Evolutionary conservation across 2,113 vertebrate species (phyloP).

Genomic region (Ia io): DNA sequence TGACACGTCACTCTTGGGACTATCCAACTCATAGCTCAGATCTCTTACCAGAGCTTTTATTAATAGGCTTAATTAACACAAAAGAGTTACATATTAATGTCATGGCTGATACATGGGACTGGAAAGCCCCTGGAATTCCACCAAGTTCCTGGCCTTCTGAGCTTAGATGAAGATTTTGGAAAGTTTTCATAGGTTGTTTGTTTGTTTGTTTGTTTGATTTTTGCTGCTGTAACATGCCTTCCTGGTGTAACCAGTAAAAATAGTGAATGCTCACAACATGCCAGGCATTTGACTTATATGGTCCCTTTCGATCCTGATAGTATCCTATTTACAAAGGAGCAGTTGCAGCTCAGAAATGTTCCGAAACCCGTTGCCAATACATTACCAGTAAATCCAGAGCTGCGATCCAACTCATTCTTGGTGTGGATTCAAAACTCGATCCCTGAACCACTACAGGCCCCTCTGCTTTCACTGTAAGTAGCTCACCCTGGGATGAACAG

Average conservation of each 20-base stretch:
- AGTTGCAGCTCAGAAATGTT: neutral
- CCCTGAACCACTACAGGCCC: neutral
- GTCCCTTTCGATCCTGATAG: neutral
- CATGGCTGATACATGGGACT: neutral
- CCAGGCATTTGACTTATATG: neutral
- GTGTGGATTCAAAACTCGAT: neutral
- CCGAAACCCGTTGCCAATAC: neutral
- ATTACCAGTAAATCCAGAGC: neutral
- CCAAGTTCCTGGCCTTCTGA: neutral
- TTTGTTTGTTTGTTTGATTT: neutral
- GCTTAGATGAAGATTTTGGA: neutral
- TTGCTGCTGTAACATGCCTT: neutral
- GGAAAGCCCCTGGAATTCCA: constrained; percentile 48
- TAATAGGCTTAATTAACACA: neutral
- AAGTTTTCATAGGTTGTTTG: neutral
- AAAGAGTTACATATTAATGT: neutral
- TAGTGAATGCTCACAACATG: neutral
- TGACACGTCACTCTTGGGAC: neutral
- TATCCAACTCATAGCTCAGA: neutral
- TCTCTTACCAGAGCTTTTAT: neutral
- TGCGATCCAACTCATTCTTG: neutral
- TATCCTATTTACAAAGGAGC: neutral
- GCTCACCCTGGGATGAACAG: neutral
- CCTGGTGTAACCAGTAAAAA: neutral
- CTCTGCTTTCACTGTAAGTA: neutral